A percentile compares a stretch with the other conserved stretches of the same genome.
Evolutionary conservation across 2,113 vertebrate genomes (phyloP).

Genomic region (Eleginops maclovinus): DNA sequence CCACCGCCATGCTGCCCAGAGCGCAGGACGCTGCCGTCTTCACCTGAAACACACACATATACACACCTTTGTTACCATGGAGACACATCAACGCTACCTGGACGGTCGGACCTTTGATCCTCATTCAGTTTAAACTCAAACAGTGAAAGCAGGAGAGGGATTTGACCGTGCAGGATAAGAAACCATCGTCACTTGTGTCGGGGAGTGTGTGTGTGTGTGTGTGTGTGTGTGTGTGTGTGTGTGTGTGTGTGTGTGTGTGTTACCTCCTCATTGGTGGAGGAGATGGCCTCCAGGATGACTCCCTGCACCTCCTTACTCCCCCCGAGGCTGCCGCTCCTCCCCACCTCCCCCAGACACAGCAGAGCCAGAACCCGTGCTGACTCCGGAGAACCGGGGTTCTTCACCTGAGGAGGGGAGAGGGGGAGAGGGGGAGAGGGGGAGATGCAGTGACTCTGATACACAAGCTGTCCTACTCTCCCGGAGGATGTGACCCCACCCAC

Average conservation of each 20-base stretch:
- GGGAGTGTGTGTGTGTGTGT: too few species aligned
- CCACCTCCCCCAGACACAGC: conserved; percentile 91
- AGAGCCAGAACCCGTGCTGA: conserved; percentile 89
- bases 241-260: too few species aligned
- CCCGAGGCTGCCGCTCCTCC: conserved; percentile 85
- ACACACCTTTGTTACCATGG: too few species aligned
- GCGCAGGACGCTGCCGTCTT: conserved; percentile 91
- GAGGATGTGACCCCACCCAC: conserved; percentile 9
- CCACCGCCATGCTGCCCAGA: conserved; percentile 88
- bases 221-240: too few species aligned
- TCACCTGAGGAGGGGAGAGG: conserved; percentile 72
- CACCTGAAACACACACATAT: conserved; percentile 75
- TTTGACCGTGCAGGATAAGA: too few species aligned
- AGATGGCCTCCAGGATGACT: conserved; percentile 90
- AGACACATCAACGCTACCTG: too few species aligned
- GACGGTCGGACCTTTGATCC: too few species aligned
- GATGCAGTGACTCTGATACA: background rate
- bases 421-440: background rate
- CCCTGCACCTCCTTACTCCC: conserved; percentile 89
- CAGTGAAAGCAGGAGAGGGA: too few species aligned
- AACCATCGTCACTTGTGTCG: too few species aligned
- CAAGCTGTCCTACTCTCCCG: too few species aligned
- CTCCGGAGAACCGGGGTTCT: conserved; percentile 82
- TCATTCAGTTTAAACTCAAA: too few species aligned
- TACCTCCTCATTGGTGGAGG: conserved; percentile 89